Conservation (phyloP, 2,113 vertebrate genomes). For the Anoplopoma fimbria region DNA sequence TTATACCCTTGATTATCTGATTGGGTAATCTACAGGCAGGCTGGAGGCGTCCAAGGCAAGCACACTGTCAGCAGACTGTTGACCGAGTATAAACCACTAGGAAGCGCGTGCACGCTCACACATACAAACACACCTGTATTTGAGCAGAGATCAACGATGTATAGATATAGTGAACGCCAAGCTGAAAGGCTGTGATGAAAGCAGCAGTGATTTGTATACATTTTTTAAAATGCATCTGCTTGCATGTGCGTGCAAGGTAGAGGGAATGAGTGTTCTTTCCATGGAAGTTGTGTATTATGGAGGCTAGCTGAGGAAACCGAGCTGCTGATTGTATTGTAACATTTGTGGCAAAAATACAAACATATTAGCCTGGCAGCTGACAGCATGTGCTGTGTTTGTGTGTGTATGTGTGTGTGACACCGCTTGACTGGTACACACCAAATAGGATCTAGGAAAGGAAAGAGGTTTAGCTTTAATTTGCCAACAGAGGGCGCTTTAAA, state of each 20-base stretch:
- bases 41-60: conserved; percentile 76
- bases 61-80: conserved; percentile 66
- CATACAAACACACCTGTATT: conserved; percentile 34
- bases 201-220: conserved; percentile 16
- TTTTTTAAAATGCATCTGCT: too few relatives aligned
- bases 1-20: conserved; percentile 78
- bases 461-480: not conserved
- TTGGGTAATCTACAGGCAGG: conserved; percentile 75
- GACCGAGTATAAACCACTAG: conserved; percentile 62
- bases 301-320: not conserved
- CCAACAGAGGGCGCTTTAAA: not conserved
- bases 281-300: not conserved
- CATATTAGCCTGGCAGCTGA: not conserved
- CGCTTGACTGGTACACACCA: conserved; percentile 11
- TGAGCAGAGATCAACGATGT: conserved; percentile 45
- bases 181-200: conserved; percentile 21
- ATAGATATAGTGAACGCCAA: conserved; percentile 26
- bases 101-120: conserved; percentile 1
- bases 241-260: not conserved
- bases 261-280: not conserved
- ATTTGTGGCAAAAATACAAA: not conserved
- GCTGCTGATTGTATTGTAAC: conserved; percentile 4
- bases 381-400: not conserved
- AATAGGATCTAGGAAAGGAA: not conserved
- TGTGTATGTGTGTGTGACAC: not conserved